A percentile compares a stretch with the other conserved stretches of the same genome.
Evolutionary conservation across 2,113 vertebrate species (phyloP).

Genomic region (Shinisaurus crocodilurus): DNA sequence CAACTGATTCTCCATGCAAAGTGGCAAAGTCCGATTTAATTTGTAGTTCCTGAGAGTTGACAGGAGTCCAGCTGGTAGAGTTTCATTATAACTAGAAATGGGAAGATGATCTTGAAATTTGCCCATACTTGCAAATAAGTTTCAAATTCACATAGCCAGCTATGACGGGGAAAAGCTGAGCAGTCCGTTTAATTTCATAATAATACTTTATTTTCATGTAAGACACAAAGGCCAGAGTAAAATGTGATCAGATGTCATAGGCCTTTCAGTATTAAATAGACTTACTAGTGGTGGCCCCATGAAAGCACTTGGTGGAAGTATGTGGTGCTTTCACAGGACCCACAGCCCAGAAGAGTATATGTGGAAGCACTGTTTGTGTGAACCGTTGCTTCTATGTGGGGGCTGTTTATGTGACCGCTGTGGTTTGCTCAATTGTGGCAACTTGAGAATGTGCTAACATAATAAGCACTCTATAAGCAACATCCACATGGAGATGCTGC

Average conservation of each 20-base stretch:
- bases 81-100: neutral
- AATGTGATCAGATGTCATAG: neutral
- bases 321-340: neutral
- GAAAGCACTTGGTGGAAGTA: neutral
- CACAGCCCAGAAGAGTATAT: neutral
- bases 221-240: neutral
- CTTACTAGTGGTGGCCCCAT: neutral
- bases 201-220: neutral
- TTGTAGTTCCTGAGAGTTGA: neutral
- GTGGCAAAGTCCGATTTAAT: neutral
- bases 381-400: neutral
- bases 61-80: neutral
- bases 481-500: neutral
- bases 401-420: neutral
- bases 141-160: neutral
- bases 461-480: neutral
- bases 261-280: neutral
- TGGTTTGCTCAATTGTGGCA: neutral
- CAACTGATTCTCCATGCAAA: neutral
- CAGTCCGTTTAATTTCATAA: neutral
- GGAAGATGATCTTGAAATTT: neutral
- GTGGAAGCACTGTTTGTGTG: neutral
- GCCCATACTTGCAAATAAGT: neutral
- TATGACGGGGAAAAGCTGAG: neutral
- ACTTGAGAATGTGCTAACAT: neutral